Evolutionary conservation across 2,797 vertebrate genomes (phyloP), one percentile per base, ranked within the genome.

Genomic region (Sylvia borin): DNA sequence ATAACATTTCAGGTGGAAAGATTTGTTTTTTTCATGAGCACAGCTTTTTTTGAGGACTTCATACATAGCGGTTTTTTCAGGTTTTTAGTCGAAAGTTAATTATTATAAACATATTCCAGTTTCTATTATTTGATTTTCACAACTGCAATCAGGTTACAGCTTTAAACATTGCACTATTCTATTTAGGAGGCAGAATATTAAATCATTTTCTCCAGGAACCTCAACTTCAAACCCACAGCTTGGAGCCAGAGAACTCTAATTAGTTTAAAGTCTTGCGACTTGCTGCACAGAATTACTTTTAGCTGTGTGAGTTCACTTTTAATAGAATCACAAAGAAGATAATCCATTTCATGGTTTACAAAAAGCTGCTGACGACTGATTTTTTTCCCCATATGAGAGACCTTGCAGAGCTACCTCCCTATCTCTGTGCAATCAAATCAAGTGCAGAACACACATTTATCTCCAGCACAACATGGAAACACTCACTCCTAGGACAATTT

Each of bases 201-300:
- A 80, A 96, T 90, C 1, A 86, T 71, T 65, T 93, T 68, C 61
- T 81, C 7, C 17, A 61, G 57, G 34, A 94, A 72, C 38, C 61
- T 72, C 54, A 83, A 74, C 83, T 88, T 93, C 79, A 82, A 77
- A 85, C 24, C 32, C 84, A 60, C 90, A 93, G 88, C 93, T 95
- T 84, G 62, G 62, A 92, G 90, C 90, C 79, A 72, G 34, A 55
- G 73, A 91, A 24, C 38, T 86, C 38, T 80, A 96, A 97, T 95
- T 90, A 90, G 77, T 95, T 96, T 93, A 54, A 86, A 95, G 47
- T 81, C 65, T 91, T 53, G 19, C 0, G 1, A 67, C 42, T 85
- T 57, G 25, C 36, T 71, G 92, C 80, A 85, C 64, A 54, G 71
- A 85, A 75, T 68, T 90, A 36, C 61, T 89, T 97, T 82, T 65